Conservation (phyloP, 2,888 invertebrate genomes). For the Dioctria linearis region DNA sequence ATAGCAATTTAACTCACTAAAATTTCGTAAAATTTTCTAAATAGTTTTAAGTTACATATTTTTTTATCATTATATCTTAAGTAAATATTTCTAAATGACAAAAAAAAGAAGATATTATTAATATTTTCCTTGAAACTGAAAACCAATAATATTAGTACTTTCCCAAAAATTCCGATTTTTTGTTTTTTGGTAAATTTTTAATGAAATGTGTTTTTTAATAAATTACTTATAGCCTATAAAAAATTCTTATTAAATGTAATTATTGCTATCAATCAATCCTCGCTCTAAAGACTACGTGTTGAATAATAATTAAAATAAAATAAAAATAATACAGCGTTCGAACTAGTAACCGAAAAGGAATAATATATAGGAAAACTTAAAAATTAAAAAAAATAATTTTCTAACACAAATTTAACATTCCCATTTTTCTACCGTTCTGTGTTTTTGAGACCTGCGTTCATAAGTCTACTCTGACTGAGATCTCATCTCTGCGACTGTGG, state of each 20-base stretch:
- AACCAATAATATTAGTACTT: not conserved
- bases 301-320: constrained; percentile 28
- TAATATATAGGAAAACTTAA: not conserved
- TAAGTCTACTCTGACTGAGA: not conserved
- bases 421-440: not conserved
- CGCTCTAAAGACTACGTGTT: constrained; percentile 21
- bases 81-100: not conserved
- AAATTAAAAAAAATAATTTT: constrained; percentile 13
- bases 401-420: constrained; percentile 22
- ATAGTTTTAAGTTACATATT: not conserved
- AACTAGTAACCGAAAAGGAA: not conserved
- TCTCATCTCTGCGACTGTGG: constrained; percentile 14
- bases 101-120: not conserved
- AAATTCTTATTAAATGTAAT: constrained; percentile 51
- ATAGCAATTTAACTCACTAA: constrained; percentile 34
- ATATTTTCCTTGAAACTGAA: constrained; percentile 5
- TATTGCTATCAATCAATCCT: constrained; percentile 50
- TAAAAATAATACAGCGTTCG: constrained; percentile 3
- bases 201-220: constrained; percentile 33
- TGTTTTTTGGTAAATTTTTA: constrained; percentile 59
- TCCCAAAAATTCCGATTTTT: constrained; percentile 7
- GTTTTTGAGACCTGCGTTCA: not conserved
- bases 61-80: not conserved
- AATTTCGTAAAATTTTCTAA: constrained; percentile 31
- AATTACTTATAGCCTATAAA: constrained; percentile 50